phyloP scores from a whole-genome alignment of 2,113 vertebrate species.

The Pantherophis guttatus region DNA sequence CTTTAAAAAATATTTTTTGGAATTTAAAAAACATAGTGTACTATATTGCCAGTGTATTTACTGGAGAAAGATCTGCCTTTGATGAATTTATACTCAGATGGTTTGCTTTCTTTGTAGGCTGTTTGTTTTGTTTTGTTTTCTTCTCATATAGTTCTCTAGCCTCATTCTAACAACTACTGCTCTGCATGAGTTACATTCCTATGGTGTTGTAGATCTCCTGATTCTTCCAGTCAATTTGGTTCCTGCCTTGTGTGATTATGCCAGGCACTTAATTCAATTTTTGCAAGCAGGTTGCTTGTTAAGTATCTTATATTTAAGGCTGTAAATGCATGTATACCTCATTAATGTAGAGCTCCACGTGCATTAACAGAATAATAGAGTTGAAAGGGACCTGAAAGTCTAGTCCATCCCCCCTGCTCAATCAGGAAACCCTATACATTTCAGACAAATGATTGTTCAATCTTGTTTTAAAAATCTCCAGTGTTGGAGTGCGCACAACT shows the following conservation, averaged over 20 bases:
- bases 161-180: constrained; percentile 72
- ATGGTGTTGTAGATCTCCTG: constrained; percentile 66
- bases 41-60: constrained; percentile 54
- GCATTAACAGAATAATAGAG: too few species aligned
- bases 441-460: too few species aligned
- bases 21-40: constrained; percentile 39
- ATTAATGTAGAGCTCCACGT: constrained; percentile 59
- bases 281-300: constrained; percentile 63
- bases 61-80: constrained; percentile 63
- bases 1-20: constrained; percentile 9
- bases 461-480: too few species aligned
- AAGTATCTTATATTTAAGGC: constrained; percentile 67
- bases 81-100: constrained; percentile 56
- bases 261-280: constrained; percentile 63
- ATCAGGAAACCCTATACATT: too few species aligned
- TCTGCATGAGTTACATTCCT: constrained; percentile 81
- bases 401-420: too few species aligned
- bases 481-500: too few species aligned
- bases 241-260: constrained; percentile 67
- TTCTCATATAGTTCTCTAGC: constrained; percentile 74
- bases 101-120: constrained; percentile 81
- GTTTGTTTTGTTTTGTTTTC: constrained; percentile 76
- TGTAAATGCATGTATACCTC: constrained; percentile 68
- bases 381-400: too few species aligned
- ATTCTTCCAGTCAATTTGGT: constrained; percentile 78